Evolutionary conservation across 2,113 vertebrate genomes (phyloP).

Genomic region (Connochaetes taurinus): DNA sequence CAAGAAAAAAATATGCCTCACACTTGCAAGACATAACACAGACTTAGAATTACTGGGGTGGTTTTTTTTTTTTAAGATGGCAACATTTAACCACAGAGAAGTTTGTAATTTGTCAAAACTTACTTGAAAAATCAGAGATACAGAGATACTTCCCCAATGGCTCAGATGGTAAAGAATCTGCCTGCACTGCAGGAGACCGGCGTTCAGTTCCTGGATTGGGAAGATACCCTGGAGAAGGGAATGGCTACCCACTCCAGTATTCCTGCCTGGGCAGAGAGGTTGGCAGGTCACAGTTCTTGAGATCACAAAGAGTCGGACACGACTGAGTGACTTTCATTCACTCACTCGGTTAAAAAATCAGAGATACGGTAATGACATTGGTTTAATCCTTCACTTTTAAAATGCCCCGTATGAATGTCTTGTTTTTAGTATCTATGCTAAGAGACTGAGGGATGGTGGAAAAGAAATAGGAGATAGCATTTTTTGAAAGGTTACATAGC

Average conservation of each 20-base stretch:
- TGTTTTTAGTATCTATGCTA: background rate
- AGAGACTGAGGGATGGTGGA: background rate
- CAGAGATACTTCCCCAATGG: background rate
- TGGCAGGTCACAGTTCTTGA: background rate
- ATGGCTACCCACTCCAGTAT: background rate
- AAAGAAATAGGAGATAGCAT: background rate
- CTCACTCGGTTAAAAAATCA: background rate
- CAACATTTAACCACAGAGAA: background rate
- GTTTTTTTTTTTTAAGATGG: background rate
- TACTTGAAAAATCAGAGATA: background rate
- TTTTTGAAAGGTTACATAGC: background rate
- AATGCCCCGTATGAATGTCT: background rate
- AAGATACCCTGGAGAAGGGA: background rate
- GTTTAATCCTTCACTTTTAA: background rate
- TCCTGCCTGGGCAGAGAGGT: background rate
- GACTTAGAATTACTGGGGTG: background rate
- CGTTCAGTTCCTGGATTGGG: background rate
- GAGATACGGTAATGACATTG: background rate
- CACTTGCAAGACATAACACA: background rate
- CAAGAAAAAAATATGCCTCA: background rate
- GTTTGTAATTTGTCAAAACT: background rate
- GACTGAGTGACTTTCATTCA: background rate
- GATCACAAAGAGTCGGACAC: fast-evolving
- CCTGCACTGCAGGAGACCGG: background rate
- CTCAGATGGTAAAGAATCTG: background rate